Evolutionary conservation across 2,888 invertebrate species (phyloP), one percentile per base, ranked within the genome.

Genomic region (Latrodectus hesperus): DNA sequence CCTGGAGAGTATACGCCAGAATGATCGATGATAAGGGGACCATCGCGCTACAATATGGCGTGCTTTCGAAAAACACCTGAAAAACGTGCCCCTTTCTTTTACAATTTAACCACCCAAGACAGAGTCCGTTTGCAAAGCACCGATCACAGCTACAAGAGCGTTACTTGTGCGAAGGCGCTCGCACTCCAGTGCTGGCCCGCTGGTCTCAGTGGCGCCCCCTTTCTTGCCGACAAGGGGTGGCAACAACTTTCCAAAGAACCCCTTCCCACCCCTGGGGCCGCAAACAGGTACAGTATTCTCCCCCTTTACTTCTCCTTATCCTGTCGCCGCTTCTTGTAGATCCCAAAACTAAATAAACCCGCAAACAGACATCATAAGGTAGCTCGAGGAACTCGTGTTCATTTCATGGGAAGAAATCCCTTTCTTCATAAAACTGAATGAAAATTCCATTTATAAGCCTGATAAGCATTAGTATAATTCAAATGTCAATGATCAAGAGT

Each of bases 1-100:
- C 91, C 91, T 88, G 91, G 90, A 90, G 91, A 90, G 91, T 90
- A 91, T 91, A 90, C 91, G 91, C 91, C 91, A 90, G 90, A 90
- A 90, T 88, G 89, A 91, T 91, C 91, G 91, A 91, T 91, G 91
- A 89, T 89, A 80, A 80, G 84, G 89, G 89, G 88, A 89, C 78
- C 89, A 90, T 84, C 84, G 87, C 75, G 83, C 81, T 82, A 75
- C 84, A 89, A 85, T 77, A 89, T 83, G 85, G 89, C 89, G 85
- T 78, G 86, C 86, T 49, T 65, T 80, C 74, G 68, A 65, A 72
- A 77, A 88, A 83, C 88, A 88, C 82, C 88, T 87, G 86, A 87
- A 81, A 87, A 77, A 60, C 87, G 82, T 78, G 78, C 82, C 78
- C 67, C 65, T 65, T 81, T 81, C 70, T 64, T 77, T 60, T 55